phyloP scores from a whole-genome alignment of 2,113 vertebrate species.

The Myxocyprinus asiaticus region DNA sequence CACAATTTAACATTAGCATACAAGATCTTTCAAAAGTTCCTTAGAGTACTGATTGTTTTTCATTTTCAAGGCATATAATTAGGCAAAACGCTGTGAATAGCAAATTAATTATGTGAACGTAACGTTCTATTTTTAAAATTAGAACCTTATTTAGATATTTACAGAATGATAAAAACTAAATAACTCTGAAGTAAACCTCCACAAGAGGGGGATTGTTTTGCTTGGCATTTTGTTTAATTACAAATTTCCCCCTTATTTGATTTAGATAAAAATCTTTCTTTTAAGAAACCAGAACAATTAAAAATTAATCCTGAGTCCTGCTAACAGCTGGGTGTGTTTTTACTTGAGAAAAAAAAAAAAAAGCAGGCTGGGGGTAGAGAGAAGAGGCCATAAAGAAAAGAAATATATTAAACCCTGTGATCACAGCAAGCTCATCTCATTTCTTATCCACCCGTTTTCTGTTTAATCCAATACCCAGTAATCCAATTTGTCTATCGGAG shows the following conservation, averaged over 20 bases:
- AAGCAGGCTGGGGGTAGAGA: conserved; percentile 53
- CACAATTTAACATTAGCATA: not conserved
- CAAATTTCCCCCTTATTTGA: conserved; percentile 53
- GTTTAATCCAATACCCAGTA: conserved; percentile 98
- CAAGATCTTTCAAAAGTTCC: not conserved
- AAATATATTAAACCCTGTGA: conserved; percentile 83
- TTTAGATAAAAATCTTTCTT: conserved; percentile 75
- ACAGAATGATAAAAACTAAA: conserved; percentile 37
- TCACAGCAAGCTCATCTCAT: conserved; percentile 91
- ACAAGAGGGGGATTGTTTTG: conserved; percentile 35
- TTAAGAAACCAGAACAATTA: conserved; percentile 75
- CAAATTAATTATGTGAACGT: conserved; percentile 33
- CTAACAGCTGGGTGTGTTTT: conserved; percentile 79
- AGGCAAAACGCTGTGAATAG: conserved; percentile 1
- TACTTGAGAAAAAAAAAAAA: conserved; percentile 68
- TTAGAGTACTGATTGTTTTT: not conserved
- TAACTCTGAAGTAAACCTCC: conserved; percentile 40
- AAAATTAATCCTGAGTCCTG: conserved; percentile 82
- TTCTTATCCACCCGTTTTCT: conserved; percentile 93
- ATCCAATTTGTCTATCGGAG: conserved; percentile 99
- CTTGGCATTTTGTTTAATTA: conserved; percentile 48
- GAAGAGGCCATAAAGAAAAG: conserved; percentile 43
- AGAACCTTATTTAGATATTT: conserved; percentile 37
- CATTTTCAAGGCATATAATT: conserved; percentile 25
- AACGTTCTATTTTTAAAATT: conserved; percentile 31